Evolutionary conservation across 2,113 vertebrate genomes (phyloP).

Genomic region (Ceuthmochares aereus): DNA sequence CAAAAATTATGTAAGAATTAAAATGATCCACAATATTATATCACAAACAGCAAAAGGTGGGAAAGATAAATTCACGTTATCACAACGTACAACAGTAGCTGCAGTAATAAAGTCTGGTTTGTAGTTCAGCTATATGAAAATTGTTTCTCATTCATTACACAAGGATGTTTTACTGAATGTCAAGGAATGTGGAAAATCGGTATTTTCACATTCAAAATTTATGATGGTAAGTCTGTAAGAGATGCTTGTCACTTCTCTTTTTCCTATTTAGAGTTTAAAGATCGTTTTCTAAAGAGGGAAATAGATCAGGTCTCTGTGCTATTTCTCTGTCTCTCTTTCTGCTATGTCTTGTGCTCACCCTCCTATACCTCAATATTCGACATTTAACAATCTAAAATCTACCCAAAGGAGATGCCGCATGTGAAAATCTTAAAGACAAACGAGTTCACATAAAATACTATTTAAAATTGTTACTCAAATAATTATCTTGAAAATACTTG

Average conservation of each 20-base stretch:
- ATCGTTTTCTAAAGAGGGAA: neutral
- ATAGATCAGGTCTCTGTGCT: neutral
- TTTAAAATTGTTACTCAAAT: no score
- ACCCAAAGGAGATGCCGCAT: neutral
- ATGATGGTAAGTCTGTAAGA: neutral
- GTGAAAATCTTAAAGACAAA: neutral
- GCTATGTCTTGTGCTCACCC: neutral
- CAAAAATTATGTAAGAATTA: neutral
- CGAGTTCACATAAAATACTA: neutral
- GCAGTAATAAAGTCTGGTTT: neutral
- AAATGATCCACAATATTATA: neutral
- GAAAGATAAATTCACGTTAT: neutral
- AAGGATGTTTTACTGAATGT: neutral
- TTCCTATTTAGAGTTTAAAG: neutral
- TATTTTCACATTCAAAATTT: neutral
- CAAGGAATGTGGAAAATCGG: neutral
- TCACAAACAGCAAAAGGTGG: neutral
- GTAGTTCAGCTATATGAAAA: neutral
- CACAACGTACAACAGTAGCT: neutral
- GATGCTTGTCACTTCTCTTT: accelerated
- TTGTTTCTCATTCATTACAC: neutral
- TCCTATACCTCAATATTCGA: neutral
- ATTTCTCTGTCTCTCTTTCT: neutral
- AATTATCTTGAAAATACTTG: no score
- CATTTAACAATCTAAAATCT: neutral